Percentiles rank a stretch among this genome's conserved stretches.
These are phyloP conservation scores for Calidris pugnax DNA, from an alignment of 2,113 vertebrate species.

Conservation along the genomic window DNA sequence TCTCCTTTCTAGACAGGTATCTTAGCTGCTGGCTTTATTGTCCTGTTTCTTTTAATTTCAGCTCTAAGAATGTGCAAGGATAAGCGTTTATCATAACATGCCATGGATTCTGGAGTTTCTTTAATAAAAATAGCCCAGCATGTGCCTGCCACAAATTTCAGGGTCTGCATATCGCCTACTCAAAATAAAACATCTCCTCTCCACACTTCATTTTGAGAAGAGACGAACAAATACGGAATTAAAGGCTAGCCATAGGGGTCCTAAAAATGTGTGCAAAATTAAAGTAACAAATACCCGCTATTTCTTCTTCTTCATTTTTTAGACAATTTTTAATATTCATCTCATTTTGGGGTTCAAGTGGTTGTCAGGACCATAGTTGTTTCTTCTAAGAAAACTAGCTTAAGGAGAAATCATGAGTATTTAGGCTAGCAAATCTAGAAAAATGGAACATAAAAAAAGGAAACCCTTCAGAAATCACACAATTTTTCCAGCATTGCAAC, in stretches of 20 bases:
- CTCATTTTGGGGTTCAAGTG: neutral
- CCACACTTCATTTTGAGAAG: neutral
- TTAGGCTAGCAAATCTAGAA: neutral
- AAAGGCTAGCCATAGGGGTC: neutral
- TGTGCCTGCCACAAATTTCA: constrained; percentile 26
- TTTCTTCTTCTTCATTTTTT: neutral
- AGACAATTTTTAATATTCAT: neutral
- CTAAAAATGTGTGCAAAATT: neutral
- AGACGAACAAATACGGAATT: neutral
- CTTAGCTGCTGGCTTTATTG: neutral
- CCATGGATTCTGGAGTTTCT: constrained; percentile 39
- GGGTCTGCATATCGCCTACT: neutral
- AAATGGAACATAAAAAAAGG: neutral
- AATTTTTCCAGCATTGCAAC: neutral
- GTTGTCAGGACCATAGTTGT: neutral
- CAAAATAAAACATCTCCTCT: constrained; percentile 27
- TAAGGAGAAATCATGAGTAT: neutral
- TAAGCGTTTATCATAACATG: constrained; percentile 41
- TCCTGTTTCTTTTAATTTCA: constrained; percentile 7
- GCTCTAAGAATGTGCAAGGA: constrained; percentile 34
- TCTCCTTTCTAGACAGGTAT: neutral
- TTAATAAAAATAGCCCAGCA: constrained; percentile 60
- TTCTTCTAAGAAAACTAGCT: neutral
- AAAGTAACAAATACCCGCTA: neutral
- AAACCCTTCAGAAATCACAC: neutral